A percentile compares a stretch with the other conserved stretches of the same genome.
These are phyloP conservation scores for Coremacera marginata DNA, from an alignment of 2,888 invertebrate species.

Conservation along the genomic window DNA sequence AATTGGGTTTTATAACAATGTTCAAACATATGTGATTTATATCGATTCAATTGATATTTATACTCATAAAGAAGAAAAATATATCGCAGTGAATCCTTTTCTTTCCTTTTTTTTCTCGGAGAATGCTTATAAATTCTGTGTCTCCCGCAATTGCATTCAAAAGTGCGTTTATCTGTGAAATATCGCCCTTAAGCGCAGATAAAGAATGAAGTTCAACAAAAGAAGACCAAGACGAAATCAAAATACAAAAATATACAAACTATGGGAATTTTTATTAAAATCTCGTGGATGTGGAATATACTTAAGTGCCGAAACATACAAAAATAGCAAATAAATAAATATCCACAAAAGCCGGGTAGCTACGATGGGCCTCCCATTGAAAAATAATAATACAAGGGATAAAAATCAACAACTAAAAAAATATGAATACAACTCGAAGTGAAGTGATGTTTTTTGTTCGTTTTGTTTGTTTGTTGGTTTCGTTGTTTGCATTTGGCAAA, in stretches of 20 bases:
- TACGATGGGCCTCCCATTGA: neutral
- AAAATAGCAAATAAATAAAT: constrained; percentile 17
- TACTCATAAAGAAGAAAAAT: neutral
- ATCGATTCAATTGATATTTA: constrained; percentile 41
- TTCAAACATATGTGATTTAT: constrained; percentile 44
- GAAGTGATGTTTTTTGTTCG: neutral
- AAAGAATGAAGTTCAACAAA: constrained; percentile 31
- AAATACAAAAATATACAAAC: constrained; percentile 32
- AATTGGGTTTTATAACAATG: constrained; percentile 21
- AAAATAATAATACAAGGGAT: neutral
- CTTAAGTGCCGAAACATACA: constrained; percentile 29
- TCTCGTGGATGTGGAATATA: constrained; percentile 27
- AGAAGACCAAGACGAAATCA: neutral
- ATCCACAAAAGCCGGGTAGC: neutral
- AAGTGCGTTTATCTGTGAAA: constrained; percentile 39
- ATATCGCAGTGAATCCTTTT: neutral
- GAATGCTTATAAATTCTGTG: constrained; percentile 6
- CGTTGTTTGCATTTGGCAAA: neutral
- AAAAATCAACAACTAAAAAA: constrained; percentile 12
- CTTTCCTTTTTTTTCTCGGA: neutral
- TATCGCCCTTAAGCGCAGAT: constrained; percentile 39
- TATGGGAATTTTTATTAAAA: constrained; percentile 40
- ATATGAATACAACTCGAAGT: neutral
- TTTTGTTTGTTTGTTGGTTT: neutral
- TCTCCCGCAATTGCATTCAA: constrained; percentile 23